These are phyloP conservation scores for Folsomia candida DNA, from an alignment of 2,888 invertebrate genomes.

Conservation along the genomic window DNA sequence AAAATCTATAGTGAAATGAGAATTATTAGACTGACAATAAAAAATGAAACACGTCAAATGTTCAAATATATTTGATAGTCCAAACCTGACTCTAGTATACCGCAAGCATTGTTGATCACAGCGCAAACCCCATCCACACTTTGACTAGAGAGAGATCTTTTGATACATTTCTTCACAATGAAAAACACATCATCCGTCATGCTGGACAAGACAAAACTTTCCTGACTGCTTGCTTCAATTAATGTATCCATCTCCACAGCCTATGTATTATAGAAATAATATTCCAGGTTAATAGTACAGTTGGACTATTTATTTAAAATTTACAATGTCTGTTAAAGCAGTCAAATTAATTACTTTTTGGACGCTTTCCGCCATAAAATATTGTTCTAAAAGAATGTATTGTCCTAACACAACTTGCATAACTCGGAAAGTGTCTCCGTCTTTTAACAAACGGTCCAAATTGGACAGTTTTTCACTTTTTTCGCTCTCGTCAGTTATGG, in stretches of 20 bases:
- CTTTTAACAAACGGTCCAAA: constrained; percentile 67
- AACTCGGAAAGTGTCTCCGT: constrained; percentile 70
- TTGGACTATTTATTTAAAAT: background rate
- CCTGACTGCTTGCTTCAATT: constrained; percentile 65
- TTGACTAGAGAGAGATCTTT: constrained; percentile 84
- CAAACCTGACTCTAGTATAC: constrained; percentile 81
- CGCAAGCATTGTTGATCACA: constrained; percentile 87
- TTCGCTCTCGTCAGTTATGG: constrained; percentile 58
- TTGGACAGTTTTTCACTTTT: constrained; percentile 56
- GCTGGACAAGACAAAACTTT: constrained; percentile 65
- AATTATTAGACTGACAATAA: too few species aligned
- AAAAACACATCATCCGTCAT: constrained; percentile 98
- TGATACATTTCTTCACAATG: constrained; percentile 91
- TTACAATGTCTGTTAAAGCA: background rate
- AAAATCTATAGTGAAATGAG: too few species aligned
- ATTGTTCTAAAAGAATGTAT: constrained; percentile 89
- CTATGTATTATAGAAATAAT: constrained; percentile 38
- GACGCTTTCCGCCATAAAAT: constrained; percentile 92
- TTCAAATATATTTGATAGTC: too few species aligned
- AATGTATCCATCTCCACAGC: constrained; percentile 77
- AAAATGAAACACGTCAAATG: too few species aligned
- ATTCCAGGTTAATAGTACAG: background rate
- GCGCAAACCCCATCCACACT: constrained; percentile 95
- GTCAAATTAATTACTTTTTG: constrained; percentile 60
- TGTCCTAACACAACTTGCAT: constrained; percentile 81